Conservation (phyloP, 2,113 vertebrate genomes). For the Solenodon paradoxus region DNA sequence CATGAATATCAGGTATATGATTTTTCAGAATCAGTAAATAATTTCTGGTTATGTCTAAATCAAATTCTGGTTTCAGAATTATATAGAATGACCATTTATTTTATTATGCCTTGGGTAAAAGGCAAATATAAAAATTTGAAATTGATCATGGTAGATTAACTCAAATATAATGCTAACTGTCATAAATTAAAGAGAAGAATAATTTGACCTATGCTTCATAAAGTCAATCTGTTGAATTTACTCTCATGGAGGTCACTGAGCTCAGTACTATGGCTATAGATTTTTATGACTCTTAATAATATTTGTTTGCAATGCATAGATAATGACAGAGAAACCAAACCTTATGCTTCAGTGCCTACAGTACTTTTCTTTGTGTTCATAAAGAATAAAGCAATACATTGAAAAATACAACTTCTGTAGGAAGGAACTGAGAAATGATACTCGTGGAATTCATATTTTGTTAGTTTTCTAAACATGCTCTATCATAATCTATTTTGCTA, state of each 20-base stretch:
- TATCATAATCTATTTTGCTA: neutral
- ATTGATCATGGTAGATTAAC: neutral
- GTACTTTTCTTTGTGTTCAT: constrained; percentile 5
- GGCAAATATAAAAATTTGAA: neutral
- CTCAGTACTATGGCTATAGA: constrained; percentile 19
- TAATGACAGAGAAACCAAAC: constrained; percentile 53
- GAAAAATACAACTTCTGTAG: neutral
- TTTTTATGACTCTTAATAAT: constrained; percentile 66
- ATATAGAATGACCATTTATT: neutral
- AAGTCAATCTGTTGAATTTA: constrained; percentile 58
- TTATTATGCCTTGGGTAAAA: neutral
- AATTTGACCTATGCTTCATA: neutral
- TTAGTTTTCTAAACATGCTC: neutral
- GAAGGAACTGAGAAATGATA: constrained; percentile 30
- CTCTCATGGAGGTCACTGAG: constrained; percentile 35
- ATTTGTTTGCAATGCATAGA: constrained; percentile 51
- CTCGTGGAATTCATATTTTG: neutral
- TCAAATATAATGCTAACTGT: constrained; percentile 16
- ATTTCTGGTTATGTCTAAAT: neutral
- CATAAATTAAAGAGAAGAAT: neutral
- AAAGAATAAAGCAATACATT: constrained; percentile 14
- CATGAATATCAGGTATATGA: neutral
- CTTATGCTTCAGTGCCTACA: neutral
- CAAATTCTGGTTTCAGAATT: neutral
- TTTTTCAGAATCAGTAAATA: neutral